A percentile compares a stretch with the other conserved stretches of the same genome.
These are phyloP conservation scores for Piprites chloris DNA, from an alignment of 2,113 vertebrate species.

Conservation along the genomic window DNA sequence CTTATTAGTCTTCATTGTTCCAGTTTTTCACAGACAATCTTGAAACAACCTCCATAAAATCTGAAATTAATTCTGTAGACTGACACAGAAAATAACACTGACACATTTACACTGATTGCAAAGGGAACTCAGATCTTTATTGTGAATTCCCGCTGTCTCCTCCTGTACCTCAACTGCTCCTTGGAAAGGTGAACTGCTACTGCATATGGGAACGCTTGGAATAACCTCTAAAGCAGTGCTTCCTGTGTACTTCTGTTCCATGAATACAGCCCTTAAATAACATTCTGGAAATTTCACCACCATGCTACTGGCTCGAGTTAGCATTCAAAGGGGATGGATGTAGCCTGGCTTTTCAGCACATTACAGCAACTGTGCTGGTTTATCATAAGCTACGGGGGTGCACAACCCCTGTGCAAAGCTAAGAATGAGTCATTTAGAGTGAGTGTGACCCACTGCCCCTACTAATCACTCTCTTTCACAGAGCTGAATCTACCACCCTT, in stretches of 20 bases:
- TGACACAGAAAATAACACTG: not conserved
- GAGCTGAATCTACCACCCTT: not conserved
- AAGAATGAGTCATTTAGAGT: not conserved
- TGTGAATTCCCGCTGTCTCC: not conserved
- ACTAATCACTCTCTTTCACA: not conserved
- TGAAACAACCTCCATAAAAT: not conserved
- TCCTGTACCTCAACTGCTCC: not conserved
- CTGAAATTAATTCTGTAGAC: not conserved
- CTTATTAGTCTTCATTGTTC: not conserved
- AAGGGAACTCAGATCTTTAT: not conserved
- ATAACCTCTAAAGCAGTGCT: not conserved
- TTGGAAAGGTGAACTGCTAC: not conserved
- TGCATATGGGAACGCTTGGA: not conserved
- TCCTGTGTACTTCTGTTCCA: not conserved
- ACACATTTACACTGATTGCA: not conserved
- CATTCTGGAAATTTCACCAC: not conserved
- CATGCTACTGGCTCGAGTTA: not conserved
- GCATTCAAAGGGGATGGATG: not conserved
- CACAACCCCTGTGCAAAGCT: not conserved
- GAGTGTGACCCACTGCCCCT: not conserved
- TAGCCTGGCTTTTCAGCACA: too few species aligned
- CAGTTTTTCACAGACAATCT: not conserved
- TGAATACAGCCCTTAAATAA: not conserved
- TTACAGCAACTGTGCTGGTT: not conserved
- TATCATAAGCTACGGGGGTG: fast-evolving